Conservation (phyloP, 2,888 invertebrate species). For the Anodontia alba region DNA sequence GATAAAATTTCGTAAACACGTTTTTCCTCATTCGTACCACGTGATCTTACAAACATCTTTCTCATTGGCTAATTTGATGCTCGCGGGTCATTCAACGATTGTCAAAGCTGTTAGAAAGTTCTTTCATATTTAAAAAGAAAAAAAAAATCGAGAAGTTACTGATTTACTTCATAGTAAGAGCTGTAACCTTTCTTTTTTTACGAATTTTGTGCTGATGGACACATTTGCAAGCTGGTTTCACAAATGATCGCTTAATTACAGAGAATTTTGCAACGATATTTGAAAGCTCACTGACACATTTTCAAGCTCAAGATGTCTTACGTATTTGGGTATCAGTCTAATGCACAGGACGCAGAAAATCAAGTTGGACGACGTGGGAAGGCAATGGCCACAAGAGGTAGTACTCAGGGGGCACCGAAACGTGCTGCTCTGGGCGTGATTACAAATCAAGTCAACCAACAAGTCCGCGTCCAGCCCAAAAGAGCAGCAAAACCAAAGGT, state of each 20-base stretch:
- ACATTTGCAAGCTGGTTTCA: slow-evolving; percentile 2
- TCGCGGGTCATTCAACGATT: slow-evolving; percentile 80
- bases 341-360: slow-evolving; percentile 67
- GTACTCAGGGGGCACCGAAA: slow-evolving; percentile 66
- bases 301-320: slow-evolving; percentile 61
- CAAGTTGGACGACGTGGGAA: slow-evolving; percentile 67
- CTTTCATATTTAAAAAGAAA: slow-evolving; percentile 36
- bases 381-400: slow-evolving; percentile 54
- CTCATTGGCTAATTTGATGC: slow-evolving; percentile 75
- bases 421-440: slow-evolving; percentile 81
- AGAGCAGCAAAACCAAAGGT: slow-evolving; percentile 80
- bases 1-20: background rate
- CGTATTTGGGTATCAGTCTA: slow-evolving; percentile 41
- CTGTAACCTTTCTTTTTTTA: too few relatives aligned
- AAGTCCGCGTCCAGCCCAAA: slow-evolving; percentile 77
- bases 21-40: slow-evolving; percentile 52
- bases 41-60: slow-evolving; percentile 65
- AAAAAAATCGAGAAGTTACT: slow-evolving; percentile 31
- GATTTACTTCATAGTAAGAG: too few relatives aligned
- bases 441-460: slow-evolving; percentile 75
- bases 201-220: background rate
- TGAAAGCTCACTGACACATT: background rate
- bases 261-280: background rate
- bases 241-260: background rate
- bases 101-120: slow-evolving; percentile 48